Evolutionary conservation across 2,888 invertebrate genomes (phyloP), one percentile per base, ranked within the genome.

Genomic region (Nezara viridula): DNA sequence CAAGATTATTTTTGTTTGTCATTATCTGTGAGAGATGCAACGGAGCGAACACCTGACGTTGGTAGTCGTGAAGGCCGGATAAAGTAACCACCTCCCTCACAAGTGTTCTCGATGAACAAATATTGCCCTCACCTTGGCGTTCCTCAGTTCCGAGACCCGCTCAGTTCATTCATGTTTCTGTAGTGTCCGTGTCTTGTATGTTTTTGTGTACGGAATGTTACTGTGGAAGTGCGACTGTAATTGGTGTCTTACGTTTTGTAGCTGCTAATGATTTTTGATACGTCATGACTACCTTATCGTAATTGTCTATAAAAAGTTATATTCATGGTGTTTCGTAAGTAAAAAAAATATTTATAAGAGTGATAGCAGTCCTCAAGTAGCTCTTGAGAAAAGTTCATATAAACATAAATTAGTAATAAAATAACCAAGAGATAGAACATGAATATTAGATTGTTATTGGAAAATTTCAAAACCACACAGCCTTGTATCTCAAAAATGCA

Each of bases 61-160:
- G 21, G 1, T 19, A 37, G 24, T 6, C 16, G 4, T 27, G 60
- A 60, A 60, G 60, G 60, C 60, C 27, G 60, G 27, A 60, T 14
- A 27, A 27, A 4, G 27, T 32, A 3, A 60, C 14, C 10, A 21
- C 5, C 19, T 5, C 66, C 66, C 66, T 21, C 12, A 32, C 32
- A 73, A 73, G 66, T 37, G 66, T 32, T 73, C 19, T 37, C 24
- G 6, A 73, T 73, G 66, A 73, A 73, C 66, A 73, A 73, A 73
- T 37, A 73, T 73, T 73, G 7, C 21, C 66, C 66, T 37, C 37
- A 73, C 66, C 66, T 73, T 73, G 66, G 66, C 66, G 66, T 73
- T 73, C 66, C 37, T 73, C 19, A 19, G 6, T n/a, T n/a, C 66
- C 6, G 5, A 5, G 16, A 7, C 19, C 24, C 0, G n/a, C 14